Conservation (phyloP, 2,113 vertebrate species). For the Eulemur macaco region DNA sequence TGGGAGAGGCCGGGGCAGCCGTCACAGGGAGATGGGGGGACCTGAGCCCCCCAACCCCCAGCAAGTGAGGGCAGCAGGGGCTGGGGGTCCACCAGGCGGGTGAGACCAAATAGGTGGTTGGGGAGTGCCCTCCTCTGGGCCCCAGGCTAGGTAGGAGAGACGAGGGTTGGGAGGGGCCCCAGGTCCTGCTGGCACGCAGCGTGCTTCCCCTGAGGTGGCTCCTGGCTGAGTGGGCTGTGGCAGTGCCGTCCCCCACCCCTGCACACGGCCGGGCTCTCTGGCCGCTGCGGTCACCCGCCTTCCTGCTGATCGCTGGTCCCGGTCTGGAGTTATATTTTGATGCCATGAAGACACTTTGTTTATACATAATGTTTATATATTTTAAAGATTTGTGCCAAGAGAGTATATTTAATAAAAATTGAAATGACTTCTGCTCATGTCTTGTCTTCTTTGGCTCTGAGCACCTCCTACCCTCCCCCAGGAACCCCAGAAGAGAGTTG, state of each 20-base stretch:
- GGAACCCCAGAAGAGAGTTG: neutral
- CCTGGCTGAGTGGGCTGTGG: no score
- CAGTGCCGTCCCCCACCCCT: neutral
- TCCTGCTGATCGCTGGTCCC: slow-evolving; percentile 26
- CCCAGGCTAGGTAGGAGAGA: neutral
- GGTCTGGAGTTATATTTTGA: slow-evolving; percentile 83
- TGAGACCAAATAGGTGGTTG: neutral
- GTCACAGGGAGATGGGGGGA: neutral
- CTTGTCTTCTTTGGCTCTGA: neutral
- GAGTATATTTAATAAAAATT: slow-evolving; percentile 88
- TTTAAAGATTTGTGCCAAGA: slow-evolving; percentile 87
- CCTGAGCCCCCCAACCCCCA: no score
- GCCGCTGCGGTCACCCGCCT: neutral
- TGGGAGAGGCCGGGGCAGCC: neutral
- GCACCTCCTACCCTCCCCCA: no score
- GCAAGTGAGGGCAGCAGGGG: neutral
- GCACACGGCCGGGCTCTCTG: neutral
- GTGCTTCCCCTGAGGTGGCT: neutral
- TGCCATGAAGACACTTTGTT: slow-evolving; percentile 86
- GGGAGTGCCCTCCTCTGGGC: neutral
- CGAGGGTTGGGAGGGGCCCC: neutral
- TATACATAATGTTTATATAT: slow-evolving; percentile 86
- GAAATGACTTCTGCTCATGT: neutral
- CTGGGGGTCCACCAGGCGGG: neutral
- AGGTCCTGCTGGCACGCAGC: neutral